Evolutionary conservation across 2,888 invertebrate species (phyloP).

Genomic region (Nymphalis polychloros): DNA sequence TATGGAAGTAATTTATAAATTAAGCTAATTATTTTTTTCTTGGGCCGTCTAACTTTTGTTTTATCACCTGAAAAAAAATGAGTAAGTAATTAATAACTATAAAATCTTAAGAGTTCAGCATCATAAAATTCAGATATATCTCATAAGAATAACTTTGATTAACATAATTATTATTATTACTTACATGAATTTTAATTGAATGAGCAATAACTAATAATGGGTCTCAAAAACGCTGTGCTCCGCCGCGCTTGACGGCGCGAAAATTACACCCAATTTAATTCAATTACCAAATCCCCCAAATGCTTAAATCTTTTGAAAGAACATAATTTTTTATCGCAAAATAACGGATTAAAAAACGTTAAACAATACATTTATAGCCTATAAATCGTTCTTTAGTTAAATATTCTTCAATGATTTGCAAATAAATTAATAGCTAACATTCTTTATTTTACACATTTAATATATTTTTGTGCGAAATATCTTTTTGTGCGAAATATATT

Average conservation of each 20-base stretch:
- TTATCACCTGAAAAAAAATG: background rate
- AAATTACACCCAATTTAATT: conserved; percentile 38
- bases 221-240: conserved; percentile 29
- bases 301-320: conserved; percentile 13
- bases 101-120: conserved; percentile 16
- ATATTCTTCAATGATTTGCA: background rate
- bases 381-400: background rate
- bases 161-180: conserved; percentile 36
- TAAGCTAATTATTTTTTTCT: no score
- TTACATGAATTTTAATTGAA: conserved; percentile 37
- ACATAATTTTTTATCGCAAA: conserved; percentile 7
- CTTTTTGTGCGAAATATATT: no score
- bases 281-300: conserved; percentile 36
- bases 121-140: conserved; percentile 28
- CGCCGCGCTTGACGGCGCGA: conserved; percentile 36
- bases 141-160: conserved; percentile 32
- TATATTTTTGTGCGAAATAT: no score
- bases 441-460: no score
- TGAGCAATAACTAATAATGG: conserved; percentile 37
- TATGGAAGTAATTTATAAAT: no score
- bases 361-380: background rate
- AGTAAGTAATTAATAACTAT: background rate
- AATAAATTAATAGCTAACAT: background rate
- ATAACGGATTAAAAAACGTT: background rate
- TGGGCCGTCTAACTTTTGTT: no score